phyloP scores from a whole-genome alignment of 2,113 vertebrate genomes.

The Trogon surrucura region DNA sequence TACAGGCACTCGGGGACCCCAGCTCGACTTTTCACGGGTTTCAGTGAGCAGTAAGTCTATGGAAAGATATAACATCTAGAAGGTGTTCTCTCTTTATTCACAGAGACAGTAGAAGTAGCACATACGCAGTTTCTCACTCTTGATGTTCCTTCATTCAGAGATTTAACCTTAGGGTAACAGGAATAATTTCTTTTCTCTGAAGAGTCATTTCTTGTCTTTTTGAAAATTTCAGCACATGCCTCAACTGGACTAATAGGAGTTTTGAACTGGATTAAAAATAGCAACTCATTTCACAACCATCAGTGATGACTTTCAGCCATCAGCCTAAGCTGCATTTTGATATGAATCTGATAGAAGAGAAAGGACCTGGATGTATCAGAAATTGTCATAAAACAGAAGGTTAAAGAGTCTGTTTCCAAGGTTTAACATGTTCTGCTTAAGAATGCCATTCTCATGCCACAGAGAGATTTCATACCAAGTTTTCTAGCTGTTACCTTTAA shows the following conservation, averaged over 20 bases:
- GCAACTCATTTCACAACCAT: not conserved
- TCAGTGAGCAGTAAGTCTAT: not conserved
- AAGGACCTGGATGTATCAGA: not conserved
- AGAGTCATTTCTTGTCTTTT: not conserved
- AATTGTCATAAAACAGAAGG: not conserved
- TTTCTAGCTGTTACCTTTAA: not conserved
- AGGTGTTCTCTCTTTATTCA: not conserved
- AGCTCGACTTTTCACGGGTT: not conserved
- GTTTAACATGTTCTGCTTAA: not conserved
- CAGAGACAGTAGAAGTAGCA: not conserved
- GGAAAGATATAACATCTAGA: not conserved
- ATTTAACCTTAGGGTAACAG: not conserved
- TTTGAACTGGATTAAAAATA: constrained; percentile 28
- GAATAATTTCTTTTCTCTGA: not conserved
- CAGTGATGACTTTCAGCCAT: not conserved
- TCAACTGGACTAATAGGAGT: not conserved
- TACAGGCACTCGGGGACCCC: not conserved
- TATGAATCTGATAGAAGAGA: not conserved
- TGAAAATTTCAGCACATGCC: not conserved
- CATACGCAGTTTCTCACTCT: not conserved
- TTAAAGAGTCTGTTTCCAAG: not conserved
- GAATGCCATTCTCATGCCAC: not conserved
- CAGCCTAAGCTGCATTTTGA: not conserved
- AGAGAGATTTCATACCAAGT: not conserved
- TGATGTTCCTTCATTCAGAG: not conserved